Evolutionary conservation across 2,888 invertebrate genomes (phyloP), one percentile per base, ranked within the genome.

Genomic region (Clanis bilineata): DNA sequence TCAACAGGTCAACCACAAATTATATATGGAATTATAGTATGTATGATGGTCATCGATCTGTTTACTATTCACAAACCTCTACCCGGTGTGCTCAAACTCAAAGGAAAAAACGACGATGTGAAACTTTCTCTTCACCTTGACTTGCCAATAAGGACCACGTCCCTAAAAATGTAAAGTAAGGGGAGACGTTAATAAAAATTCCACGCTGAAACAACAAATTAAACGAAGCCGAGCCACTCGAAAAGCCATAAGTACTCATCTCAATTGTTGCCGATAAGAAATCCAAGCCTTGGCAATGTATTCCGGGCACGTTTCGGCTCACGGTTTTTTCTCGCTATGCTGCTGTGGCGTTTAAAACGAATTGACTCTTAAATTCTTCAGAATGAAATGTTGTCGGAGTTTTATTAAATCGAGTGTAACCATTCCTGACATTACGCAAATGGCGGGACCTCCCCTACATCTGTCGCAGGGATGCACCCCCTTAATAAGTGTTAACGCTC

Each of bases 391-490:
- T 85, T 89, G 90, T 88, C 82, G 82, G 89, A 91, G 86, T 92
- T 92, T 91, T 92, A 91, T 92, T 92, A 92, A 92, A 92, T 91
- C 90, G 92, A 91, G 90, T 91, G 91, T 90, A 90, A 91, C 91
- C 90, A 90, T 90, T 91, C 88, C 88, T 89, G 82, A 86, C 90
- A 90, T 92, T 91, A 91, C 88, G 90, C 89, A 91, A 91, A 91
- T 90, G 91, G 90, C 86, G 86, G 85, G 82, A 77, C 89, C 90
- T 87, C 91, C 92, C 91, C 87, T 90, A 91, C 92, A 90, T 92
- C 91, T 91, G 91, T 91, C 90, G 91, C 88, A 80, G 88, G 85
- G 91, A 92, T 92, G 92, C 91, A 90, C 89, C 90, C 90, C 90
- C 91, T 90, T 91, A 91, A 92, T 92, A 91, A 90, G 91, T 90